phyloP scores from a whole-genome alignment of 2,888 invertebrate species.

The Drosophila barbarae region DNA sequence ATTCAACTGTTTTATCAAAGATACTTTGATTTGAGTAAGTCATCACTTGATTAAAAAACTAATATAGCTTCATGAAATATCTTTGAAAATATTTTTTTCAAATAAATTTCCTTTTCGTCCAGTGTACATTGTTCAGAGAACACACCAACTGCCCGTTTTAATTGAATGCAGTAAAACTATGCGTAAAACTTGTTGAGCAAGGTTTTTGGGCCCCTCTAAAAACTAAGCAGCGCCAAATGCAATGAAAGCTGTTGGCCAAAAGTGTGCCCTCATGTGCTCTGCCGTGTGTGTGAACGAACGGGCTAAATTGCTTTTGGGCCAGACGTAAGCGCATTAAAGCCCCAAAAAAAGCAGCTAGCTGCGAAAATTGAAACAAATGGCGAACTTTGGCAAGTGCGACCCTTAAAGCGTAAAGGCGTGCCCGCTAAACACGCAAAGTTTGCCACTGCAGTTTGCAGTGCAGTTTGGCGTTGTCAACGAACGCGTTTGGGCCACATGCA shows the following conservation, averaged over 20 bases:
- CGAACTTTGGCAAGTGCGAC: conserved; percentile 17
- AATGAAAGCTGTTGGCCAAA: conserved; percentile 39
- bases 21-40: too few relatives aligned
- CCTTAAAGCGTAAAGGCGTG: conserved; percentile 12
- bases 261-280: conserved; percentile 11
- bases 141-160: conserved; percentile 26
- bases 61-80: too few relatives aligned
- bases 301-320: conserved; percentile 26
- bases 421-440: conserved; percentile 26
- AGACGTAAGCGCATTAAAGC: conserved; percentile 34
- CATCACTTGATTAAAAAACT: too few relatives aligned
- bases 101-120: too few relatives aligned
- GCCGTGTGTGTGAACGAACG: conserved; percentile 19
- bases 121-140: background rate
- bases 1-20: too few relatives aligned
- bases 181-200: conserved; percentile 57
- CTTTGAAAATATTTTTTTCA: too few relatives aligned
- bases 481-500: conserved; percentile 27
- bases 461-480: conserved; percentile 1
- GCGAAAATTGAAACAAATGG: conserved; percentile 37
- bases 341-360: conserved; percentile 2
- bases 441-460: conserved; percentile 7
- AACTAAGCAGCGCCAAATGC: conserved; percentile 37
- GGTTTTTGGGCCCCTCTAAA: conserved; percentile 23
- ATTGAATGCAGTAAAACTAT: conserved; percentile 61